Base-by-base conservation (phyloP, 2,888 invertebrate genomes). In the Metopia argyrocephala region DNA sequence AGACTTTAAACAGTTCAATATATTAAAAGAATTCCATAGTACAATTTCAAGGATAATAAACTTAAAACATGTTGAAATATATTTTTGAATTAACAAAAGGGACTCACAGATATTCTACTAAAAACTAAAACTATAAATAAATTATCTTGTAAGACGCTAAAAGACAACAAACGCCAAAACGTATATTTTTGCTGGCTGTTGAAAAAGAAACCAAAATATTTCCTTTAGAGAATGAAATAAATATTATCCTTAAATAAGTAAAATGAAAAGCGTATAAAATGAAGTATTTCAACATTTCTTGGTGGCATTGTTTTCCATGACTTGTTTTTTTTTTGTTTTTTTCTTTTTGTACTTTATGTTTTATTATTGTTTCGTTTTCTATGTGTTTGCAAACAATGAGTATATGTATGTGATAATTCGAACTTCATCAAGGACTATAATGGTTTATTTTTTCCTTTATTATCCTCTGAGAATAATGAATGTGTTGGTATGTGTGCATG, bases 401-500 rank as follows among this genome's bases (percentile, higher is more conserved):
- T 68, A 78, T 80, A 71, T 80, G 61, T 68, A 78, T 80, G 75
- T 80, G 80, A 81, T 78, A 81, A 81, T 76, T 69, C 61, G 69
- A 68, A 69, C 75, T 76, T 82, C 79, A 74, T 46, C 68, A 79
- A 76, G 76, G 70, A 80, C 68, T 66, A 52, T 46, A 5, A n/a
- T 25, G 23, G 21, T 4, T 6, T 52, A 50, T 54, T 48, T 2
- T 15, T 38, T 15, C 38, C 4, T 38, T 38, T 38, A 3, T 38
- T 38, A 9, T 38, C 2, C 38, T 38, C 12, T 9, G n/a, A 25
- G 56, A 54, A 23, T 46, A 23, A 9, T n/a, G 28, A 15, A 52
- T 27, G 38, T 65, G 38, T 45, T 0, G 20, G 25, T 23, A 9
- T 38, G 21, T 50, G 27, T 25, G 0, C 54, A 54, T 27, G 52